Evolutionary conservation across 2,888 invertebrate species (phyloP), one percentile per base, ranked within the genome.

Genomic region (Cristatella mucedo): DNA sequence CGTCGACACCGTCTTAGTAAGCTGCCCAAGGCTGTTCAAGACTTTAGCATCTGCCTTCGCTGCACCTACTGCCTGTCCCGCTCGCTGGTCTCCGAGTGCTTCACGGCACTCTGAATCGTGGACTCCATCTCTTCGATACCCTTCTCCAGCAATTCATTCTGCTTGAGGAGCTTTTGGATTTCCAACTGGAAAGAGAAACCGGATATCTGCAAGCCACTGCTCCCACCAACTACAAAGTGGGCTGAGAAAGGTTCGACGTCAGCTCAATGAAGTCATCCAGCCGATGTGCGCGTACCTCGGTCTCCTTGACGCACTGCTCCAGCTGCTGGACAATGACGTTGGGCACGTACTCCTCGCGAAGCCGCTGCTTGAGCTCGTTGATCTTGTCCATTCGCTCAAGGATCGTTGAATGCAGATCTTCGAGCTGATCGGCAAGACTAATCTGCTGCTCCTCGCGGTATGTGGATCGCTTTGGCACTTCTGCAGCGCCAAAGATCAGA

Each of bases 241-340:
- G n/a, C n/a, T n/a, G n/a, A n/a, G n/a, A n/a, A n/a, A n/a, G n/a
- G n/a, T n/a, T n/a, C n/a, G n/a, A n/a, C n/a, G n/a, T n/a, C n/a
- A n/a, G n/a, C n/a, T n/a, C n/a, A n/a, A n/a, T n/a, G n/a, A n/a
- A n/a, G n/a, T n/a, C n/a, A n/a, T n/a, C n/a, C n/a, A 11, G 9
- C 22, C 21, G 29, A 24, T 21, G 11, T n/a, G 11, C 22, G 21
- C 30, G 29, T 47, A 61, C 62, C 56, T 62, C 61, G 4, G 61
- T 61, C 46, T 62, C 62, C 44, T 61, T 62, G 42, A 62, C 58
- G 46, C 62, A 61, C 44, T 61, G 60, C 43, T 61, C 59, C 21
- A 62, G 48, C 44, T 61, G 58, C 15, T 53, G 55, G 44, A 59
- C 59, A 24, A 61, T 61, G 29, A 56, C 56, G 6, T 57, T 42